Percentiles rank a stretch among this genome's conserved stretches.
Evolutionary conservation across 2,888 invertebrate species (phyloP).

Genomic region (Athrips mouffetella): DNA sequence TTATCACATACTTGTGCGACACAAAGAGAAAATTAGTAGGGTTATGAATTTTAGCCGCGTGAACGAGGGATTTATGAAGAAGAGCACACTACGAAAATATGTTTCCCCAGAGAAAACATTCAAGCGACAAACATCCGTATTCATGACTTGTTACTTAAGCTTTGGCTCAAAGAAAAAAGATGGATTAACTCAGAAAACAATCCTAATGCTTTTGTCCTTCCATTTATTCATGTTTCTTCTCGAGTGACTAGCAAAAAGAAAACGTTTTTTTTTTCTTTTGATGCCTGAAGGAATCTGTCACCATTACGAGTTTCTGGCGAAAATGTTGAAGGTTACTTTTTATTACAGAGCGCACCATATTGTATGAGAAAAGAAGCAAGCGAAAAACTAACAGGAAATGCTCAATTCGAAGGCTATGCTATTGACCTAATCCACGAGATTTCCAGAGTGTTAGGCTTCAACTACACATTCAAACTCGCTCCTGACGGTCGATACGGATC

Average conservation of each 20-base stretch:
- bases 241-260: background rate
- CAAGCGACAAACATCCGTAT: constrained; percentile 38
- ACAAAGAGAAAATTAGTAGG: constrained; percentile 54
- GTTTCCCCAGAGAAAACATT: constrained; percentile 40
- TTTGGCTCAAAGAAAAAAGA: constrained; percentile 16
- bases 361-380: constrained; percentile 95
- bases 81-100: constrained; percentile 41
- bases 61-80: constrained; percentile 42
- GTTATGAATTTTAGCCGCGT: constrained; percentile 37
- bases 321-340: background rate
- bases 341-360: constrained; percentile 96
- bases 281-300: background rate
- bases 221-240: constrained; percentile 6
- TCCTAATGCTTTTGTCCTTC: constrained; percentile 13
- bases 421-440: constrained; percentile 96
- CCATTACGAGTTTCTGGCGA: background rate
- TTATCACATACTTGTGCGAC: constrained; percentile 45
- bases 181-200: constrained; percentile 15
- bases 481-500: constrained; percentile 93
- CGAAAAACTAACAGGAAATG: constrained; percentile 90
- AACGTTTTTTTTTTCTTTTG: background rate
- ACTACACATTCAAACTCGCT: constrained; percentile 90
- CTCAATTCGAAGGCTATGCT: constrained; percentile 96
- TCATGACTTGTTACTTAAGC: constrained; percentile 34
- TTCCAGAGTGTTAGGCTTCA: constrained; percentile 90